phyloP scores from a whole-genome alignment of 1,140 invertebrate species.

The Cecropterus lyciades region DNA sequence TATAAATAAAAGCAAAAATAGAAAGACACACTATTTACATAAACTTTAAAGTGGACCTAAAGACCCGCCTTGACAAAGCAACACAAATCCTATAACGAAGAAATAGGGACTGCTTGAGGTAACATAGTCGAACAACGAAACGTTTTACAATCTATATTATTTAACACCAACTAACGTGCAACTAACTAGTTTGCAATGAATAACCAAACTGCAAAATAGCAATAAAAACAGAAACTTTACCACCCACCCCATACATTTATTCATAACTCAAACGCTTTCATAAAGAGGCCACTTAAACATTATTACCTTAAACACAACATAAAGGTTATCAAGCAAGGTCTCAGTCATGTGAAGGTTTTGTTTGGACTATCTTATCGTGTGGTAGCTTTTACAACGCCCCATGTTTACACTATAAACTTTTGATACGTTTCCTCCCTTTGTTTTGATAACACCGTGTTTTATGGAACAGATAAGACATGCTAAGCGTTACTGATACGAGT shows the following conservation, averaged over 20 bases:
- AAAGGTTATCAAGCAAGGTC: slow-evolving; percentile 20
- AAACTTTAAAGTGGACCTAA: no score
- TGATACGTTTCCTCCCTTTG: slow-evolving; percentile 38
- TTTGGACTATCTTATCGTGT: slow-evolving; percentile 48
- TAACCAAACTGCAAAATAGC: no score
- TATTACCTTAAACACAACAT: slow-evolving; percentile 15
- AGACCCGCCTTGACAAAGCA: no score
- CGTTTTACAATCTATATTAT: no score
- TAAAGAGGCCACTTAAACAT: slow-evolving; percentile 5
- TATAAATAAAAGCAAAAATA: no score
- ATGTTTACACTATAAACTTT: slow-evolving; percentile 56
- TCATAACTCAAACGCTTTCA: neutral
- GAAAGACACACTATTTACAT: no score
- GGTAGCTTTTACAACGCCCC: slow-evolving; percentile 47
- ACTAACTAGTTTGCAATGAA: no score
- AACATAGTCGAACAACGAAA: no score
- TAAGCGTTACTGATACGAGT: slow-evolving; percentile 11
- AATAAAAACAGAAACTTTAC: neutral
- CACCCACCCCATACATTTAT: neutral
- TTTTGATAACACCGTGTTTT: slow-evolving; percentile 48
- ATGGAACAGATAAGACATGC: slow-evolving; percentile 42
- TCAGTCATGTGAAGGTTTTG: slow-evolving; percentile 19
- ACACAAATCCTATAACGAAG: no score
- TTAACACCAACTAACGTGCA: no score
- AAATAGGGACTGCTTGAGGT: no score